Conservation (phyloP, 2,888 invertebrate species). For the Dusona sp. region DNA sequence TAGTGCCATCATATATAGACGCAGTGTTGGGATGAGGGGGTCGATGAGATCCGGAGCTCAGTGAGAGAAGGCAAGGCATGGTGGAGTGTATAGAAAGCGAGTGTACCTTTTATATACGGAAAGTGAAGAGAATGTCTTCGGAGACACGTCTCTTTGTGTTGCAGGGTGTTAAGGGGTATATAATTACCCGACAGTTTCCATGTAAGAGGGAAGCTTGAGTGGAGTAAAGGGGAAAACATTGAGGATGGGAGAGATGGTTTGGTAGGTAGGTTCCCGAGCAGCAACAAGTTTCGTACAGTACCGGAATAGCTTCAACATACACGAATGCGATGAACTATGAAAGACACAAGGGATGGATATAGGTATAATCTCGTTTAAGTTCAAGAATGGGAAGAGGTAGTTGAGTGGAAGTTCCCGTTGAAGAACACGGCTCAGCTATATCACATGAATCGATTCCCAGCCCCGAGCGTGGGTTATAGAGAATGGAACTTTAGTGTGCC, state of each 20-base stretch:
- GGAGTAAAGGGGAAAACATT: slow-evolving; percentile 1
- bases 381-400: slow-evolving; percentile 29
- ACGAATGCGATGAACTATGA: slow-evolving; percentile 5
- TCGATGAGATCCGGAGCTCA: neutral
- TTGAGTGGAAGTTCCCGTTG: slow-evolving; percentile 51
- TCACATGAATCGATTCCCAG: slow-evolving; percentile 66
- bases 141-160: slow-evolving; percentile 42
- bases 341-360: slow-evolving; percentile 1
- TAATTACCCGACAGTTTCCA: slow-evolving; percentile 48
- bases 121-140: slow-evolving; percentile 43
- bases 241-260: slow-evolving; percentile 9
- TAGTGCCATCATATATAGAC: neutral
- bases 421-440: slow-evolving; percentile 62
- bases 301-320: slow-evolving; percentile 2
- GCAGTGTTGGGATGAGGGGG: neutral
- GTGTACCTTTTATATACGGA: neutral
- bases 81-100: neutral
- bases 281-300: slow-evolving; percentile 44
- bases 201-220: neutral
- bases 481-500: slow-evolving; percentile 3
- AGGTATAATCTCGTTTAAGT: neutral
- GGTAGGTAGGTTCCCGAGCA: slow-evolving; percentile 19
- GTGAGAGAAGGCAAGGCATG: neutral
- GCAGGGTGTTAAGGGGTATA: slow-evolving; percentile 10
- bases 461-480: neutral